Percentiles rank a stretch among this genome's conserved stretches.
Evolutionary conservation across 2,113 vertebrate genomes (phyloP).

Genomic region (Eublepharis macularius): DNA sequence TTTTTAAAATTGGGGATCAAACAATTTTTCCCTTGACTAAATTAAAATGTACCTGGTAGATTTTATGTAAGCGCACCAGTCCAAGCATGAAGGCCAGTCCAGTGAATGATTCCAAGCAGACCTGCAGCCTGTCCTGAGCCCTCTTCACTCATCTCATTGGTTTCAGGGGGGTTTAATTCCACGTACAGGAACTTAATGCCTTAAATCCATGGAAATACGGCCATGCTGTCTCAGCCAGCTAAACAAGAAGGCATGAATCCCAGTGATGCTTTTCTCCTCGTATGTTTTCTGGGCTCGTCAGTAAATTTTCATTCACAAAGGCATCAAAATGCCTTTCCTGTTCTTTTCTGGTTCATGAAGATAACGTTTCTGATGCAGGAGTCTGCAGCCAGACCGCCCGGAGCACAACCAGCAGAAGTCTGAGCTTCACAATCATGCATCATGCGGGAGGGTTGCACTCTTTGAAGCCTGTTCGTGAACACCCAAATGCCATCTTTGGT

Average conservation of each 20-base stretch:
- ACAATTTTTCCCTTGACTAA: neutral
- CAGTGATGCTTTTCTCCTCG: neutral
- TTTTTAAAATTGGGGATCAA: no score
- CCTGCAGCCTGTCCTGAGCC: neutral
- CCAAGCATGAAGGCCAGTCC: neutral
- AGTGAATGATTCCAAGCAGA: neutral
- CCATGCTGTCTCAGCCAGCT: neutral
- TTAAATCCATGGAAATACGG: neutral
- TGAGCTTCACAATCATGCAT: neutral
- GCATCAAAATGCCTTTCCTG: neutral
- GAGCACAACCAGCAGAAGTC: neutral
- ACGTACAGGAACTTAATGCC: neutral
- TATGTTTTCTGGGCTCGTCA: constrained; percentile 17
- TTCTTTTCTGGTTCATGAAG: constrained; percentile 8
- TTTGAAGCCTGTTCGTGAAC: constrained; percentile 34
- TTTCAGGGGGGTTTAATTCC: neutral
- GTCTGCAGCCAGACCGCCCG: constrained; percentile 9
- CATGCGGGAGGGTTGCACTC: constrained; percentile 16
- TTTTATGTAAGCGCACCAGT: neutral
- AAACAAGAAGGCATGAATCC: neutral
- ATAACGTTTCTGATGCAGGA: constrained; percentile 19
- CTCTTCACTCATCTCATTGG: neutral
- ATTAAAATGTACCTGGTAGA: neutral
- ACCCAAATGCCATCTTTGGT: constrained; percentile 32
- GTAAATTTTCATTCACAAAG: constrained; percentile 14